Conservation (phyloP, 2,888 invertebrate genomes). For the Mimas tiliae region DNA sequence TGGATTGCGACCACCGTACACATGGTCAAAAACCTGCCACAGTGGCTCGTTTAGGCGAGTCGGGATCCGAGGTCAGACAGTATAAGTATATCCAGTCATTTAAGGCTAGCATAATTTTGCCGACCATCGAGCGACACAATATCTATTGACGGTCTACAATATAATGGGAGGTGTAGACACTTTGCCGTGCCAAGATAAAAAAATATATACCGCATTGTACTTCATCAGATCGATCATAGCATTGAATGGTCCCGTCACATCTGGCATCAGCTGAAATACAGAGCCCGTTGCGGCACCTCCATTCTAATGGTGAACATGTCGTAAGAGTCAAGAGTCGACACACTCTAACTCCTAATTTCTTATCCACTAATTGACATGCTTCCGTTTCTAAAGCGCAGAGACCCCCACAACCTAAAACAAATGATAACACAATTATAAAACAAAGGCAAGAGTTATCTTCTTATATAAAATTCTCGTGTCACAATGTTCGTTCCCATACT, state of each 20-base stretch:
- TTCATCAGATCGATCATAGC: constrained; percentile 90
- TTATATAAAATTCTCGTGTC: too few species aligned
- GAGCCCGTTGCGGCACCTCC: constrained; percentile 89
- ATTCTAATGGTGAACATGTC: constrained; percentile 86
- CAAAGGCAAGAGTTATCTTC: not conserved
- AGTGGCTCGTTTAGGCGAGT: too few species aligned
- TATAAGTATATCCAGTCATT: too few species aligned
- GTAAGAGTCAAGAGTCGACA: constrained; percentile 85
- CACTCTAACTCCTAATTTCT: constrained; percentile 76
- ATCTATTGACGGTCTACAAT: too few species aligned
- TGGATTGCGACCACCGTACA: too few species aligned
- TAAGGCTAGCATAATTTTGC: too few species aligned
- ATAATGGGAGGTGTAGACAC: too few species aligned
- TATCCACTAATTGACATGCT: constrained; percentile 86
- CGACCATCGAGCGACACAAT: too few species aligned
- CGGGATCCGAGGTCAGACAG: too few species aligned
- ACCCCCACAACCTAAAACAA: constrained; percentile 85
- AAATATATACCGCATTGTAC: constrained; percentile 86
- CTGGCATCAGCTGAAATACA: constrained; percentile 87
- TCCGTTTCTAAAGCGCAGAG: constrained; percentile 86
- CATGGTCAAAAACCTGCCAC: too few species aligned
- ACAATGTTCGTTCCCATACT: too few species aligned
- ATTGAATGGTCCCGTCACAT: constrained; percentile 90
- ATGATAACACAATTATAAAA: constrained; percentile 5
- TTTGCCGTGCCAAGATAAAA: too few species aligned